phyloP scores from a whole-genome alignment of 2,113 vertebrate genomes.

The Coregonus clupeaformis region DNA sequence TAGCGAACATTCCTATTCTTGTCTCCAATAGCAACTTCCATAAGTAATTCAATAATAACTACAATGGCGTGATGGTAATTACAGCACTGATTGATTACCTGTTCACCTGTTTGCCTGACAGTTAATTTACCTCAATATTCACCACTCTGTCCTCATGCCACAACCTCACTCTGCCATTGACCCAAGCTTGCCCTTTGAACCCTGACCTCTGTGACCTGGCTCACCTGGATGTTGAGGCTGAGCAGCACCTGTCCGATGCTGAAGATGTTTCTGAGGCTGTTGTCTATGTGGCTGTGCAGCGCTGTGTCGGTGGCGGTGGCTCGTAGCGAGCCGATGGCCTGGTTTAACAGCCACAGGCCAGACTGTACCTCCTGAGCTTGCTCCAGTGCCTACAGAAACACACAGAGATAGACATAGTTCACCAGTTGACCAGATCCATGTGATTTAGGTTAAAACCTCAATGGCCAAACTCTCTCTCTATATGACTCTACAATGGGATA shows the following conservation, averaged over 20 bases:
- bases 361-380: conserved; percentile 74
- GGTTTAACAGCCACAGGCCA: conserved; percentile 71
- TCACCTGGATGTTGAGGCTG: conserved; percentile 75
- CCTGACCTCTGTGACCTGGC: not conserved
- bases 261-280: conserved; percentile 68
- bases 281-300: conserved; percentile 70
- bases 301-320: conserved; percentile 63
- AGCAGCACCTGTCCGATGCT: conserved; percentile 71
- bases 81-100: too few relatives aligned
- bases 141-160: too few relatives aligned
- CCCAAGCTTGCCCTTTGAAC: too few relatives aligned
- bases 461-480: not conserved
- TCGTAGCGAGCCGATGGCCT: conserved; percentile 61
- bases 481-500: not conserved
- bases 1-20: too few relatives aligned
- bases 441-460: too few relatives aligned
- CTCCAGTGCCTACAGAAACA: conserved; percentile 61
- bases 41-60: too few relatives aligned
- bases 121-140: too few relatives aligned
- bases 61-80: too few relatives aligned
- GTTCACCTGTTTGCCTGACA: too few relatives aligned
- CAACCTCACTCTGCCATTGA: too few relatives aligned
- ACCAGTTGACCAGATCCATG: too few relatives aligned
- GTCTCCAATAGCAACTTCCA: too few relatives aligned
- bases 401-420: conserved; percentile 1